Percentiles rank a stretch among this genome's conserved stretches.
Conservation (phyloP, 1,140 invertebrate species). For the Aphelenchoides besseyi region DNA sequence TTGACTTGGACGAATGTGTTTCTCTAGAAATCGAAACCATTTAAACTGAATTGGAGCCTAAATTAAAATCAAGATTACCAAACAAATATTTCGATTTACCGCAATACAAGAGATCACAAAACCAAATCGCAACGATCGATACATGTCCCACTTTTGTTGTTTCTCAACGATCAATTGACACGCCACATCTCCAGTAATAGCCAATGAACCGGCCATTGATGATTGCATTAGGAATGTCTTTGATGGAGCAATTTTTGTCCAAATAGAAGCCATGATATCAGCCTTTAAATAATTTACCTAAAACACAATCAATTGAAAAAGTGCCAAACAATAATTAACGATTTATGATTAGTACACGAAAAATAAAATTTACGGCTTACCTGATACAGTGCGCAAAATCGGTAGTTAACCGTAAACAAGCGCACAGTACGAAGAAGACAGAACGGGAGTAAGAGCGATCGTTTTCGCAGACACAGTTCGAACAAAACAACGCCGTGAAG, state of each 20-base stretch:
- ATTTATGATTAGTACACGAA: too few species aligned
- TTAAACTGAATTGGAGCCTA: slow-evolving; percentile 38
- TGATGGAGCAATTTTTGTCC: slow-evolving; percentile 11
- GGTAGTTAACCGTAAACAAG: too few species aligned
- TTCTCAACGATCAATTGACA: slow-evolving; percentile 39
- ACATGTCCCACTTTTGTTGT: slow-evolving; percentile 17
- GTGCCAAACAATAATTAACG: too few species aligned
- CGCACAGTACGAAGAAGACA: too few species aligned
- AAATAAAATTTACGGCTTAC: too few species aligned
- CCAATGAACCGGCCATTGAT: slow-evolving; percentile 27
- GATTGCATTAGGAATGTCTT: slow-evolving; percentile 29
- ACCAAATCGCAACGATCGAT: slow-evolving; percentile 27
- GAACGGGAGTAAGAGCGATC: too few species aligned
- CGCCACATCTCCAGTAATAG: slow-evolving; percentile 29
- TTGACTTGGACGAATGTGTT: not conserved
- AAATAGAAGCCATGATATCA: not conserved
- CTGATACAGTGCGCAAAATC: too few species aligned
- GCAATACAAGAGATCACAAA: slow-evolving; percentile 32
- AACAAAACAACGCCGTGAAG: too few species aligned
- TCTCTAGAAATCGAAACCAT: slow-evolving; percentile 38
- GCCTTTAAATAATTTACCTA: not conserved
- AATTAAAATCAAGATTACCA: slow-evolving; percentile 12
- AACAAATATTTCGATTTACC: slow-evolving; percentile 20
- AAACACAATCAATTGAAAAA: not conserved
- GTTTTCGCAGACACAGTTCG: too few species aligned